Base-by-base conservation (phyloP, 1,140 invertebrate genomes). In the Drosophila grimshawi region DNA sequence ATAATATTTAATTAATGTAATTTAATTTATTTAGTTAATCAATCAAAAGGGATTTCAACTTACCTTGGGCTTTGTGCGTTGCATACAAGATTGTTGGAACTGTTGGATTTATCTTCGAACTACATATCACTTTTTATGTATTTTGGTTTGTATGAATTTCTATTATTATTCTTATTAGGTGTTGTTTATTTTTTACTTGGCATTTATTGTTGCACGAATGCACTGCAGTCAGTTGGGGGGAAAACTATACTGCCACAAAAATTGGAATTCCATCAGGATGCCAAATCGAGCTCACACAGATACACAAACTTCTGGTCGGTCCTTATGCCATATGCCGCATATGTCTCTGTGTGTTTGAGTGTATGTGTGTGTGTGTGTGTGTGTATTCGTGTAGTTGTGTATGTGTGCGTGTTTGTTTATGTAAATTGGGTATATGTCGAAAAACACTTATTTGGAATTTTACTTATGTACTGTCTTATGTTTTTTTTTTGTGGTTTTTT, bases 121-220 rank as follows among this genome's bases (percentile, higher is more conserved):
- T 83, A 74, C 80, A 83, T 83, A 52, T 56, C 85, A 78, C 83
- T 75, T 39, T 66, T 74, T 65, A 57, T 52, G 11, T 29, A 57
- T 49, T 66, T 57, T 41, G 11, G 52, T 68, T 57, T 7, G 3
- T 49, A 30, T 8, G 5, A 27, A 35, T 35, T 29, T 66, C 65
- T 37, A n/a, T 78, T 67, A 51, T 64, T 60, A 29, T 63, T 63
- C 45, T 39, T 10, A 37, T 30, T 43, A 48, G 7, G 2, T 8
- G 39, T 51, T 19, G 19, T 49, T 39, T 6, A 29, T 57, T 49
- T 67, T 41, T 4, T 32, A 29, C 11, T 45, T 43, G 46, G 49
- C 45, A 27, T 51, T 52, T 46, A 61, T 45, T 35, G 32, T 43
- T 67, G 27, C 41, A 37, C 33, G 59, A 51, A 35, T 39, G 11